phyloP scores from a whole-genome alignment of 2,888 invertebrate species.

The Platycheirus albimanus region DNA sequence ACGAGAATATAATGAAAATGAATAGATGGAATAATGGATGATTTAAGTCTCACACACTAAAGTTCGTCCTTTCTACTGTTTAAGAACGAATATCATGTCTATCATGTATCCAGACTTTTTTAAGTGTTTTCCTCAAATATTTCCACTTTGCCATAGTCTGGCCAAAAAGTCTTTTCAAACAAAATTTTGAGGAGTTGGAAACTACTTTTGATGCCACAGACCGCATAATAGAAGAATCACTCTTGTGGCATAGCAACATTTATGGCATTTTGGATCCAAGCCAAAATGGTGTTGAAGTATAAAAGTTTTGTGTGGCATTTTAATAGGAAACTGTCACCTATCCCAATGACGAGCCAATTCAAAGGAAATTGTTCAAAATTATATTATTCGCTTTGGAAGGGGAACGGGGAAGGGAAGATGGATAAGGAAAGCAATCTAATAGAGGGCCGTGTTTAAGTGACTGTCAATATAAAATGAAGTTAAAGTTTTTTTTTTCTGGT shows the following conservation, averaged over 20 bases:
- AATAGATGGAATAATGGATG: not conserved
- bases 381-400: no score
- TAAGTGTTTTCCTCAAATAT: not conserved
- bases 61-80: no score
- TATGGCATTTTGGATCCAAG: constrained; percentile 3
- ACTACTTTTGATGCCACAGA: not conserved
- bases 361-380: constrained; percentile 2
- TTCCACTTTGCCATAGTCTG: not conserved
- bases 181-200: constrained; percentile 18
- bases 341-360: constrained; percentile 3
- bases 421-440: not conserved
- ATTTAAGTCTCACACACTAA: no score
- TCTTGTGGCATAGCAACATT: not conserved
- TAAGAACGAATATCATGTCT: no score
- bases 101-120: no score
- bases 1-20: constrained; percentile 1
- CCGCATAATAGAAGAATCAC: not conserved
- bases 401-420: not conserved
- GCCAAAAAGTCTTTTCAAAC: not conserved
- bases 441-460: not conserved
- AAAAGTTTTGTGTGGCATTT: constrained; percentile 6
- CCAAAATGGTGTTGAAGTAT: constrained; percentile 27
- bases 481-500: not conserved
- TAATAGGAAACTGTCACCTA: constrained; percentile 15
- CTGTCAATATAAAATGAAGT: not conserved